Evolutionary conservation across 2,113 vertebrate species (phyloP), one percentile per base, ranked within the genome.

Genomic region (Hyaena hyaena): DNA sequence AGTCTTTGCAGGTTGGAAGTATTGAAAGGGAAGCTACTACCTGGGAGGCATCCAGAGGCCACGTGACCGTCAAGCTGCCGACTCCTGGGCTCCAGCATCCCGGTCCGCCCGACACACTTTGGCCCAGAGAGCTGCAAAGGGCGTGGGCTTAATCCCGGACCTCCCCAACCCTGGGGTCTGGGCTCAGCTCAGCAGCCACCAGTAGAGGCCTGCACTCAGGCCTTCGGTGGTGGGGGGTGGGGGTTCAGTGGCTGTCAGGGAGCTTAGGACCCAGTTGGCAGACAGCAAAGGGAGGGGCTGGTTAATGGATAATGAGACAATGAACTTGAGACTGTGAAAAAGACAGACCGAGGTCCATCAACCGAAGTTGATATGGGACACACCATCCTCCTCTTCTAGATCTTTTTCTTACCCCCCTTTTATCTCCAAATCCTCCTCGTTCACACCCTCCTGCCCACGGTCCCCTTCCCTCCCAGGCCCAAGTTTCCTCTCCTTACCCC

Each of bases 231-330:
- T 39, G 39, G 39, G 39, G 39, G 39, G 39, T 39, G 39, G 39
- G 39, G 39, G 39, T 39, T 39, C 74, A 19, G 19, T 71, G 65
- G 71, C 80, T 74, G 28, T 43, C 5, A 26, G 35, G 74, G 48
- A 82, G 65, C 88, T 63, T 31, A 61, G 85, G 88, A 45, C 35
- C 21, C 1, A 33, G n/a, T 8, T 43, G 80, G 92, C 96, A 91
- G 96, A 48, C 66, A 63, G 65, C 66, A 76, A 65, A 96, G 92
- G 93, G 97, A 97, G 95, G 93, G 76, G 81, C 96, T 96, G 85
- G 98, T 98, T 98, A 98, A 98, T 98, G 97, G 96, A 88, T 96
- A 97, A 98, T 97, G 94, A 97, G 95, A 96, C 16, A 23, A 71
- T 50, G 91, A 97, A 97, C 96, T 96, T 93, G 89, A 97, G 97